Evolutionary conservation across 1,140 invertebrate species (phyloP).

Genomic region (Zaprionus ornatus): DNA sequence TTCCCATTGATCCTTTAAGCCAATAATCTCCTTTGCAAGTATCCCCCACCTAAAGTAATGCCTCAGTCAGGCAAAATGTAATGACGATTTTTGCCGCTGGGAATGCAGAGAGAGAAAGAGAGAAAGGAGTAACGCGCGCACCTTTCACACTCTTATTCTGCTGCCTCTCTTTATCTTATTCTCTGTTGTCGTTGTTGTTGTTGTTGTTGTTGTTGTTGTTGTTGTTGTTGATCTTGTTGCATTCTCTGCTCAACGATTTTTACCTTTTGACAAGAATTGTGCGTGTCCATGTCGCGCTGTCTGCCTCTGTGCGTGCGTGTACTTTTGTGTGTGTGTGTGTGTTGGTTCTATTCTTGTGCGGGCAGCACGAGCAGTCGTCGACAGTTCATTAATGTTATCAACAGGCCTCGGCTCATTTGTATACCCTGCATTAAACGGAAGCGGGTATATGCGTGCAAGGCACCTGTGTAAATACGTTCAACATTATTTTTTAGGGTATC

Average conservation of each 20-base stretch:
- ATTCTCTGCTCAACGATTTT: conserved; percentile 55
- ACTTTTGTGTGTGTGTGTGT: conserved; percentile 14
- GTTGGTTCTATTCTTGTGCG: conserved; percentile 72
- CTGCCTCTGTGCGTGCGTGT: background rate
- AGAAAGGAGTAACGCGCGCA: background rate
- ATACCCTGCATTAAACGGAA: background rate
- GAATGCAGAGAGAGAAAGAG: background rate
- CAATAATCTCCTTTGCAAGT: background rate
- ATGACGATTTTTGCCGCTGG: conserved; percentile 1
- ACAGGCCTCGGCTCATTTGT: conserved; percentile 40
- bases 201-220: conserved; percentile 30
- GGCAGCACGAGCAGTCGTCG: conserved; percentile 52
- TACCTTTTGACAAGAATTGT: conserved; percentile 73
- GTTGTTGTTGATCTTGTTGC: conserved; percentile 54
- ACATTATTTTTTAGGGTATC: too few relatives aligned
- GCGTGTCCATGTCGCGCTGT: conserved; percentile 43
- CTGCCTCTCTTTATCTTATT: conserved; percentile 2
- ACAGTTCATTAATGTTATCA: conserved; percentile 79
- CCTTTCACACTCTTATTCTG: conserved; percentile 7
- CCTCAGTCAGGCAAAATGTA: background rate
- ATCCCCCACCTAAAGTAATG: background rate
- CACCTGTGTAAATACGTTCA: too few relatives aligned
- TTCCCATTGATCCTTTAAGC: background rate
- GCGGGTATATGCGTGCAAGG: background rate
- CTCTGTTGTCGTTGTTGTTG: background rate